A percentile compares a stretch with the other conserved stretches of the same genome.
These are phyloP conservation scores for Microtus ochrogaster DNA, from an alignment of 2,113 vertebrate genomes.

Conservation along the genomic window DNA sequence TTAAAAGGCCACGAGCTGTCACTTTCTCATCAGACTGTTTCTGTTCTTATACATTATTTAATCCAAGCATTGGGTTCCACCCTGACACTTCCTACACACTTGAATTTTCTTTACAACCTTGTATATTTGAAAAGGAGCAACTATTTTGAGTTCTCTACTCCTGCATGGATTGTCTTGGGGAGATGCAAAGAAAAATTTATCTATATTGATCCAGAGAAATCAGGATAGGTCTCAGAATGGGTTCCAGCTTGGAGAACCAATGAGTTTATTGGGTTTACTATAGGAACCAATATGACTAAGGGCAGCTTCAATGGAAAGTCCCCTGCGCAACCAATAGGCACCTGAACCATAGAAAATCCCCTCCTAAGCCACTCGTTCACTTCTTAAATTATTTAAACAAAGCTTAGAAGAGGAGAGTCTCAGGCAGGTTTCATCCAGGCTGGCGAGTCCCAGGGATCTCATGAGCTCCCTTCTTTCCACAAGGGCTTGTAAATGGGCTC, in stretches of 20 bases:
- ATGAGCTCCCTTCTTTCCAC: background rate
- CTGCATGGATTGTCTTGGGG: background rate
- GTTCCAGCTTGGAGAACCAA: background rate
- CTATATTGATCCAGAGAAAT: background rate
- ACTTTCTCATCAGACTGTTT: background rate
- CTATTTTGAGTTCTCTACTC: background rate
- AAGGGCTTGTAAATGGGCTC: background rate
- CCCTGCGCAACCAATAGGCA: background rate
- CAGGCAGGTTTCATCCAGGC: background rate
- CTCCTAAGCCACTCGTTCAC: too few relatives aligned
- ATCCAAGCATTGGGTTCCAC: background rate
- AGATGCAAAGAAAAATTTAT: background rate
- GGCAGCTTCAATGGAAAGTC: background rate
- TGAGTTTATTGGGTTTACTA: background rate
- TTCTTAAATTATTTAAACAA: background rate
- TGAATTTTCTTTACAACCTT: background rate
- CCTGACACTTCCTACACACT: background rate
- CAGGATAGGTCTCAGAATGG: background rate
- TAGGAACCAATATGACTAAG: background rate
- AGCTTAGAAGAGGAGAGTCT: background rate
- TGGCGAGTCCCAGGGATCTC: background rate
- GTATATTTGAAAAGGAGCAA: background rate
- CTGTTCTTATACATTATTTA: background rate
- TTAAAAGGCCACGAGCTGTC: background rate
- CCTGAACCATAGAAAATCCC: background rate